Base-by-base conservation (phyloP, 2,797 vertebrate species). In the Coranthus polyacanthus region DNA sequence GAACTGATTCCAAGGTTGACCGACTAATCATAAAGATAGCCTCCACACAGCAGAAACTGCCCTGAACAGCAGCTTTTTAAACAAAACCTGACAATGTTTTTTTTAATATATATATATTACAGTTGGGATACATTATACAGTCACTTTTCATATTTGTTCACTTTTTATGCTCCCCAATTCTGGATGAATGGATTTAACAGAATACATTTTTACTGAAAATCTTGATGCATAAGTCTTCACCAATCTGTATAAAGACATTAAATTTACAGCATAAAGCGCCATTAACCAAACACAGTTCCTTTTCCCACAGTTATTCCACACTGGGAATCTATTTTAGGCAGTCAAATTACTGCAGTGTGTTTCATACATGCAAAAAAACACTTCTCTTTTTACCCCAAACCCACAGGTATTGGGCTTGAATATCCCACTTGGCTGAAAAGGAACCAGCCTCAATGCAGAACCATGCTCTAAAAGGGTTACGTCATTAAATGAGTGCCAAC, bases 301-400 rank as follows among this genome's bases (percentile, higher is more conserved):
- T 75, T 84, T 77, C 68, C 66, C 75, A 79, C 75, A 78, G 59
- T 74, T 72, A 78, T 78, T 83, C 68, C 69, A 72, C 65, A 75
- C 80, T 32, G 32, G 12, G 46, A 70, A 67, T 82, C 75, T 88
- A 88, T 82, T 91, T 84, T 80, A 34, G 79, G 80, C 52, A 13
- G 52, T 71, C 10, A 77, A 90, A 89, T 90, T 67, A 87, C 67
- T 75, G 61, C 50, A 75, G 71, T 36, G 66, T 78, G 75, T 81
- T 90, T 84, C 53, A 78, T 70, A 80, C 56, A 86, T 79, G 75
- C 77, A 87, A 83, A 81, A 81, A 86, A 89, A 81, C 72, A 81
- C 61, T 83, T 87, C 71, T 81, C 67, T 37, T 62, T 88, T 75
- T 66, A 74, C 78, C 74, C 68, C 47, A 80, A 89, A 88, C 82